Evolutionary conservation across 30 jellyfish, hydroid and myxozoan genomes (phyloP), one percentile per base, ranked within the genome.

Genomic region (Cassiopea xamachana): DNA sequence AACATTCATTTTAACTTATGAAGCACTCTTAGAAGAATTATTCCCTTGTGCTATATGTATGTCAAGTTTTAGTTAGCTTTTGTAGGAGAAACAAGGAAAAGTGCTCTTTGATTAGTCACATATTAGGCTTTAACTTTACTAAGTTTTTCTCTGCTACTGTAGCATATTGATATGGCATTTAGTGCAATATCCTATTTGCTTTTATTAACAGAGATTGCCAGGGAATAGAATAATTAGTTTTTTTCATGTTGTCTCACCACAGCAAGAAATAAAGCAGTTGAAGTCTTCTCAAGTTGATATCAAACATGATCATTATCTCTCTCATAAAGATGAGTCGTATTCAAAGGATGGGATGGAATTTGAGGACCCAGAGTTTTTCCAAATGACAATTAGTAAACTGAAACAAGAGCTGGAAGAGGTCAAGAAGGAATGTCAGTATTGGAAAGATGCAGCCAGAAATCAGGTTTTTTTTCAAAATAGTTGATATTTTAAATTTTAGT

Each of bases 361-460:
- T 75, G 97, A 91, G 27, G 97, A 91, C 71, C 80, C 92, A 10
- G 97, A 91, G 59, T 84, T 83, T 76, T 84, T 76, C 48, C 93
- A 83, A 15, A 69, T 80, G 91, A 78, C 89, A 2, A 77, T 91
- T 44, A 48, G 43, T 16, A 83, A 76, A 18, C 72, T 91, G 18
- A 83, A 76, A 17, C 73, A 84, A 47, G 92, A 91, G 72, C 72
- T 84, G 5, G 87, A 76, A 1, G 88, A 82, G 5, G 89, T 91
- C 72, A 51, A 76, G n/a, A 77, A 69, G 3, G 93, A 91, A 17
- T 82, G 97, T 75, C 91, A 83, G 58, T 89, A 84, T 49, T 91
- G 97, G 97, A 91, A 84, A 50, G 91, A 91, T 45, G 97, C 93
- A 9, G 93, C 97, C 55, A 84, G 70, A 18, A 71, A 75, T 74